Base-by-base conservation (phyloP, 92 coral and sea anemone genomes). In the Umimayanthus kanabou region DNA sequence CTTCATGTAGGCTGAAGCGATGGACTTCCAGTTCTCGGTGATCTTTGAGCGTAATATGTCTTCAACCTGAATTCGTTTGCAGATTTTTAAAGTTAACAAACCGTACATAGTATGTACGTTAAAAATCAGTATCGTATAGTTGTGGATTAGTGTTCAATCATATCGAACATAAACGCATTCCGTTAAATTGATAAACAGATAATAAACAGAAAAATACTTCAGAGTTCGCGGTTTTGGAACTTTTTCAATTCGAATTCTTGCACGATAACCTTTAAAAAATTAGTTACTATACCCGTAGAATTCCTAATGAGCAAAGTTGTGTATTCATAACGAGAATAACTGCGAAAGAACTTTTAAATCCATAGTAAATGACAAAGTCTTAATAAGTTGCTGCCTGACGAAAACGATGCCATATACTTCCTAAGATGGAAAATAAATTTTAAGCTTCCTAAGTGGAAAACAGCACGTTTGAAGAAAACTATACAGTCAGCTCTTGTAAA, bases 11-110 rank as follows among this genome's bases (percentile, higher is more conserved):
- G 99, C 99, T 29, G 90, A 83, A 49, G 97, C 95, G 42, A 96
- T 93, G 55, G 97, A 92, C 85, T 95, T 95, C 99, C 99, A 96
- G 87, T 95, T 96, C 79, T 95, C 98, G 81, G 91, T 88, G 67
- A 96, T 96, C 91, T 96, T 96, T 71, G 91, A 80, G 79, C 97
- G 95, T 14, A 96, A 90, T 77, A 96, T 96, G 58, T 96, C 99
- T 86, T 96, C 99, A 74, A 96, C 98, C 99, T 96, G 22, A 82
- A 39, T 25, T 5, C 49, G 69, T 64, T 29, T 28, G 39, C 45
- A 40, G 9, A 70, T 70, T 70, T 10, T 9, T 37, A 20, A n/a
- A 75, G 79, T 73, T 9, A 73, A 37, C 14, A 75, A 39, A 25
- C 69, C 69, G 26, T 61, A 61, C 26, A 23, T 6, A 4, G 25